Conservation (phyloP, 2,113 vertebrate species). For the Narcine bancroftii region DNA sequence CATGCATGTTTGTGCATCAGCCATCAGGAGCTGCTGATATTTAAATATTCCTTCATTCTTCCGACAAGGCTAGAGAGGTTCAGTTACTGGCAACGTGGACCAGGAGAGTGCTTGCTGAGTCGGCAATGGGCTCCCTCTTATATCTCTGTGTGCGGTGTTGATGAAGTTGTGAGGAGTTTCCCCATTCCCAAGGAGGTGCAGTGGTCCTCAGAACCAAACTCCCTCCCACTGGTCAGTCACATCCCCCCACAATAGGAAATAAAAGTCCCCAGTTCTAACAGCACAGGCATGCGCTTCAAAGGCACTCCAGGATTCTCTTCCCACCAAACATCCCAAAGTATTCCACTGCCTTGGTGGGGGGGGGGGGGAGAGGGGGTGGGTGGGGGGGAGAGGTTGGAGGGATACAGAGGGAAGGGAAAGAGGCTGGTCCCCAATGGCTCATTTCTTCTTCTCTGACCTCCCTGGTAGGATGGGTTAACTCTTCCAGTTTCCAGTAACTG, state of each 20-base stretch:
- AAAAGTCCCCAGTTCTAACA: background rate
- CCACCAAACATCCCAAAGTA: too few species aligned
- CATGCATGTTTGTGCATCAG: background rate
- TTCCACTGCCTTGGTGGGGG: too few species aligned
- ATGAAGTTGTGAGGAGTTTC: background rate
- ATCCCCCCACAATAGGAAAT: background rate
- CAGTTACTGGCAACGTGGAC: constrained; percentile 1
- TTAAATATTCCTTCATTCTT: background rate
- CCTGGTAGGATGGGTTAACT: background rate
- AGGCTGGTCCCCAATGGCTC: background rate
- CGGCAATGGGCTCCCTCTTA: background rate
- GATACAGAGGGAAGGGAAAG: background rate
- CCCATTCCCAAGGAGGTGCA: background rate
- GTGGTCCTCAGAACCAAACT: background rate
- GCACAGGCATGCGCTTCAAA: too few species aligned
- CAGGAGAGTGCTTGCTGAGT: too few species aligned
- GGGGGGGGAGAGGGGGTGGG: too few species aligned
- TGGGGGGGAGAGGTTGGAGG: too few species aligned
- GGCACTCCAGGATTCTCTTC: too few species aligned
- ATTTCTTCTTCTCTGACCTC: background rate
- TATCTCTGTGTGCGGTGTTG: background rate
- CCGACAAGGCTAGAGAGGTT: background rate
- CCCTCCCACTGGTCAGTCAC: background rate
- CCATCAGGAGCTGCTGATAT: background rate
- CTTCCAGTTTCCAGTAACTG: background rate